Evolutionary conservation across 2,888 invertebrate genomes (phyloP).

Genomic region (Tholera decimalis): DNA sequence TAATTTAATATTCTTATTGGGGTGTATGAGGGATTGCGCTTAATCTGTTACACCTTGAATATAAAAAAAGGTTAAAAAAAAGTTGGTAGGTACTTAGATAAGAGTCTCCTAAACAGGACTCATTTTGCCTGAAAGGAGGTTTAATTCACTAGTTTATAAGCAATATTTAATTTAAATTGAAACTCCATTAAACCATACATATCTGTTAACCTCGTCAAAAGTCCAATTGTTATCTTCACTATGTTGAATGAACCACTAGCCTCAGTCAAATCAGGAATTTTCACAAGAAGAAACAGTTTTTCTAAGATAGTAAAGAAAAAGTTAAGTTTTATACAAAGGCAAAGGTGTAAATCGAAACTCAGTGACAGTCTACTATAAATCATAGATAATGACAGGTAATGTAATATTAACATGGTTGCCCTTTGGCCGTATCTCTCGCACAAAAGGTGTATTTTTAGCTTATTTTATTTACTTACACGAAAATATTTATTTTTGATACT

Average conservation of each 20-base stretch:
- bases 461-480: background rate
- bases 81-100: too few species aligned
- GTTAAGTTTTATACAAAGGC: constrained; percentile 15
- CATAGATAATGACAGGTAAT: constrained; percentile 74
- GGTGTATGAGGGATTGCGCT: too few species aligned
- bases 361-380: constrained; percentile 68
- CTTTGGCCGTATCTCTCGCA: constrained; percentile 59
- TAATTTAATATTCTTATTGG: too few species aligned
- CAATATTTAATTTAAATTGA: too few species aligned
- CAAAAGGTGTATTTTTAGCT: constrained; percentile 36
- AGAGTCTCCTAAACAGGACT: too few species aligned
- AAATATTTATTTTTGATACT: background rate
- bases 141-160: too few species aligned
- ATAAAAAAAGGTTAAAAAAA: too few species aligned
- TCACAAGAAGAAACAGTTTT: constrained; percentile 14
- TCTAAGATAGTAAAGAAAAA: background rate
- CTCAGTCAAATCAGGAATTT: background rate
- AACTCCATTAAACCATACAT: too few species aligned
- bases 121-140: too few species aligned
- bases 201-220: too few species aligned
- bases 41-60: too few species aligned
- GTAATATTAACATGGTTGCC: constrained; percentile 76
- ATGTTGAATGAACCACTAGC: background rate
- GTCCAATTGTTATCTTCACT: too few species aligned
- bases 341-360: constrained; percentile 4